Conservation (phyloP, 2,888 invertebrate genomes). For the Myopa testacea region DNA sequence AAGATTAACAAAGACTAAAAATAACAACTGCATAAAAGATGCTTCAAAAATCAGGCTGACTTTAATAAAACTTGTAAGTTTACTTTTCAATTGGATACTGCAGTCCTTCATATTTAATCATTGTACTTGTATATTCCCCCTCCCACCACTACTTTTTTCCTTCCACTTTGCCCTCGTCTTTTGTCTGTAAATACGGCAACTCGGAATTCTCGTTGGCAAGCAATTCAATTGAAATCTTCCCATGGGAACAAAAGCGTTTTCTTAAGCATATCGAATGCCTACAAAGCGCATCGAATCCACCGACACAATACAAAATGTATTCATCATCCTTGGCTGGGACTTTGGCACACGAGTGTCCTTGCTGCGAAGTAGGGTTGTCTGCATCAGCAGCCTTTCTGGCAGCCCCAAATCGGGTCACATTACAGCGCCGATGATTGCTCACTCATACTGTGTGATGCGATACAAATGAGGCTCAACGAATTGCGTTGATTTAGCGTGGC, state of each 20-base stretch:
- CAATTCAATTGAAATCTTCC: slow-evolving; percentile 40
- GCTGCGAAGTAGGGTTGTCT: background rate
- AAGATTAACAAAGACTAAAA: background rate
- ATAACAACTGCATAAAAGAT: background rate
- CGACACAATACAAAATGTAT: slow-evolving; percentile 44
- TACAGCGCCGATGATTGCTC: slow-evolving; percentile 46
- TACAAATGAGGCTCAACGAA: slow-evolving; percentile 64
- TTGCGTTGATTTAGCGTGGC: slow-evolving; percentile 63
- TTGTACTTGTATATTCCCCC: background rate
- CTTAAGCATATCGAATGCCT: slow-evolving; percentile 60
- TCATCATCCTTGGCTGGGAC: slow-evolving; percentile 31
- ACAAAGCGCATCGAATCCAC: slow-evolving; percentile 67
- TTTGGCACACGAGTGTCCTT: background rate
- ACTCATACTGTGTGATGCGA: slow-evolving; percentile 44
- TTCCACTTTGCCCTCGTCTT: background rate
- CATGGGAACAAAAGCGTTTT: slow-evolving; percentile 41
- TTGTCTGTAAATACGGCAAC: background rate
- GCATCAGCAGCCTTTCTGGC: slow-evolving; percentile 1
- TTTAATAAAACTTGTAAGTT: background rate
- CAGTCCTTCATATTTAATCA: background rate
- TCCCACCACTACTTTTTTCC: background rate
- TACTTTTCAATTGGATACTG: background rate
- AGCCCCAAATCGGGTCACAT: slow-evolving; percentile 16
- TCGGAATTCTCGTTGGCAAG: slow-evolving; percentile 5
- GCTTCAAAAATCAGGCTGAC: background rate